Evolutionary conservation across 2,113 vertebrate species (phyloP), one percentile per base, ranked within the genome.

Genomic region (Centropus unirufus): DNA sequence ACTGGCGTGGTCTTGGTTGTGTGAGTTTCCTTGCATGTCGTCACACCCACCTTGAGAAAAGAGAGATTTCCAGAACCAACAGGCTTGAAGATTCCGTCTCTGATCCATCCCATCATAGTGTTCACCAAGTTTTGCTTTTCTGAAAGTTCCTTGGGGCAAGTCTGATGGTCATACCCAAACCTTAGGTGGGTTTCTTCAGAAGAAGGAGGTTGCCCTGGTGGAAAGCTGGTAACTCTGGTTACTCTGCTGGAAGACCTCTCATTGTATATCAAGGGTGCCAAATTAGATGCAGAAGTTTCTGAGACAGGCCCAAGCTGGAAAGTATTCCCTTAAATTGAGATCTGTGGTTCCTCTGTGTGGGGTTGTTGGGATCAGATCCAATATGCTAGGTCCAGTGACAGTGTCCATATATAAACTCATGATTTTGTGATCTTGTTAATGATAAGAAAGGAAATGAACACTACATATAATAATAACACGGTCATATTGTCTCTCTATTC

Each of bases 1-100:
- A 23, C 24, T 1, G 0, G 3, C 0, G 1, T 32, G 32, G 11
- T 49, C 32, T 55, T 62, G 30, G 21, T 44, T 67, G 9, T 52
- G 23, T 15, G 24, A 68, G 24, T 78, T 61, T 78, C 14, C n/a
- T 20, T 84, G 39, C 44, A 11, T 89, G 7, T 19, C 5, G 12
- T 36, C 2, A 0, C 4, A 46, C 2, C 4, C 7, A 32, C 12
- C 39, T 73, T 20, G 40, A 92, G 23, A 86, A 83, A 85, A 83
- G 26, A 52, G n/a, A 76, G 12, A 40, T 69, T 83, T 87, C 30
- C 40, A 61, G 44, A 36, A 3, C 34, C 8, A 32, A 26, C 19
- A 32, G 46, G 13, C 66, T 74, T 55, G 17, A 51, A 3, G 10
- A 59, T 42, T 74, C 29, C 49, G 18, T 13, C 32, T 67, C 14